These are phyloP conservation scores for Synergus japonicus DNA, from an alignment of 2,888 invertebrate species.

Conservation along the genomic window DNA sequence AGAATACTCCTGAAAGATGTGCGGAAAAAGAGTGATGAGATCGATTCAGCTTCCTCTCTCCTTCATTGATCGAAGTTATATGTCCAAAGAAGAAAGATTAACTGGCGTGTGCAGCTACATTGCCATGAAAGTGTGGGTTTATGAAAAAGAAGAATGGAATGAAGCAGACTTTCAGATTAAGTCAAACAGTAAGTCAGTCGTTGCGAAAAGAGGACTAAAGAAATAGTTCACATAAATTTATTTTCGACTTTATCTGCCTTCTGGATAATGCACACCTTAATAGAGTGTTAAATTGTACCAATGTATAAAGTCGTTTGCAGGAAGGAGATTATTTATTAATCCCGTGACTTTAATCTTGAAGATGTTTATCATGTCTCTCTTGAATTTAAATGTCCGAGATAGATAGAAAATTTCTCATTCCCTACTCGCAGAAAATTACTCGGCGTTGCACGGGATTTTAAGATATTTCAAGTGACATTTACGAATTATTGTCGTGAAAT, in stretches of 20 bases:
- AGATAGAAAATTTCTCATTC: too few relatives aligned
- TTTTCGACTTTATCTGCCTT: conserved; percentile 27
- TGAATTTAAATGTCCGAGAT: neutral
- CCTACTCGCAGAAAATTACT: too few relatives aligned
- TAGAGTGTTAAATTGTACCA: conserved; percentile 3
- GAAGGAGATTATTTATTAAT: neutral
- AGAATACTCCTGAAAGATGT: conserved; percentile 36
- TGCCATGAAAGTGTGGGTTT: neutral
- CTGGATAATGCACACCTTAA: conserved; percentile 13
- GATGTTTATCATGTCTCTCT: neutral
- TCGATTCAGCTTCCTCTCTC: conserved; percentile 23
- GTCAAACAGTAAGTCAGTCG: conserved; percentile 21
- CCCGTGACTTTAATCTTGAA: neutral
- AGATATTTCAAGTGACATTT: too few relatives aligned
- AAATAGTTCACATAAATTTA: conserved; percentile 31
- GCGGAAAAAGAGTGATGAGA: conserved; percentile 21
- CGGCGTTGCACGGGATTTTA: too few relatives aligned
- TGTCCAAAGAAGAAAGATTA: conserved; percentile 32
- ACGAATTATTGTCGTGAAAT: too few relatives aligned
- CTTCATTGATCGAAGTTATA: conserved; percentile 19
- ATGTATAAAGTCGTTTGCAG: conserved; percentile 2
- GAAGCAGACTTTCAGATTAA: conserved; percentile 28
- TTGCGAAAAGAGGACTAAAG: conserved; percentile 22
- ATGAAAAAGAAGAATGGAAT: conserved; percentile 19
- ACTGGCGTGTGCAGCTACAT: conserved; percentile 30